Evolutionary conservation across 2,113 vertebrate genomes (phyloP).

Genomic region (Pterophyllum scalare): DNA sequence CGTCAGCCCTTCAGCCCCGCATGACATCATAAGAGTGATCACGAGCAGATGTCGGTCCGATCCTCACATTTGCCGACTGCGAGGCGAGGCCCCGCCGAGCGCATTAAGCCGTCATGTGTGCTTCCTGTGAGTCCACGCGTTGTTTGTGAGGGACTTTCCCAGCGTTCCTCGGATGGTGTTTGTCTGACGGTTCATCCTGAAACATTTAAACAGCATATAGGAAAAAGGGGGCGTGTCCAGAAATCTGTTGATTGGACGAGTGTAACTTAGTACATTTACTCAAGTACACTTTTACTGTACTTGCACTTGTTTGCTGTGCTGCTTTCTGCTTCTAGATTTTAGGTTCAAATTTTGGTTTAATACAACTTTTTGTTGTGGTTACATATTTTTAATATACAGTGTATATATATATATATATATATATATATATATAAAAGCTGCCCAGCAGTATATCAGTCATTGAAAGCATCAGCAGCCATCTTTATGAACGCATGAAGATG

Average conservation of each 20-base stretch:
- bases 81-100: neutral
- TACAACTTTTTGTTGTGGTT: neutral
- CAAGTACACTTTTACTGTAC: neutral
- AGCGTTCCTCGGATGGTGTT: neutral
- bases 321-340: neutral
- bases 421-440: neutral
- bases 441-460: neutral
- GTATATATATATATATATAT: neutral
- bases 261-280: neutral
- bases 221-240: neutral
- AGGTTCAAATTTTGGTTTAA: neutral
- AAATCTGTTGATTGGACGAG: neutral
- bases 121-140: neutral
- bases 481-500: no score
- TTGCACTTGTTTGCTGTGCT: neutral
- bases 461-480: neutral
- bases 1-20: neutral
- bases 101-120: neutral
- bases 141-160: slow-evolving; percentile 11
- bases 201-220: neutral
- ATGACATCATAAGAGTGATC: neutral
- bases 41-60: neutral
- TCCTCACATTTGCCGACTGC: neutral
- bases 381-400: no score
- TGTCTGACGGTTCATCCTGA: neutral